Evolutionary conservation across 2,888 invertebrate species (phyloP).

Genomic region (Eupithecia dodoneata): DNA sequence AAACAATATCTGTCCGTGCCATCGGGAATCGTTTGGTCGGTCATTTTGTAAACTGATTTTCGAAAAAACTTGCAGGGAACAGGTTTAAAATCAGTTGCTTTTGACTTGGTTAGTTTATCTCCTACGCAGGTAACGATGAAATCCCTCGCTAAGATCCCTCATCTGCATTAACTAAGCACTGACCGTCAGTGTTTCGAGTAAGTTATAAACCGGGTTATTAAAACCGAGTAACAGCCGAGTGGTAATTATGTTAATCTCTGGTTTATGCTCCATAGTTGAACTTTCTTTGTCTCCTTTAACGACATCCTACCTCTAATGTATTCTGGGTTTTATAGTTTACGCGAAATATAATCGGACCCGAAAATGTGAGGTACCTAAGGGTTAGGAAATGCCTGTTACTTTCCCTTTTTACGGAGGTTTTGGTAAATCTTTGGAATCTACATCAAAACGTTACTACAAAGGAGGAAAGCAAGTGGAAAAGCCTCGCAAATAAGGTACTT

Average conservation of each 20-base stretch:
- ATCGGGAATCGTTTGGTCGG: neutral
- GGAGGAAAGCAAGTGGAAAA: slow-evolving; percentile 7
- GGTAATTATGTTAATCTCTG: slow-evolving; percentile 41
- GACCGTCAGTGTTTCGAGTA: slow-evolving; percentile 30
- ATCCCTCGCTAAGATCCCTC: slow-evolving; percentile 6
- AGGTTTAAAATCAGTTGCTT: neutral
- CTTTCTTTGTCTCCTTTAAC: slow-evolving; percentile 37
- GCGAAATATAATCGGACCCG: slow-evolving; percentile 21
- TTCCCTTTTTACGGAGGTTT: slow-evolving; percentile 4
- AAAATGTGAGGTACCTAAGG: neutral
- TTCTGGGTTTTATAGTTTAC: slow-evolving; percentile 33
- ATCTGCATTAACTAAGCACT: slow-evolving; percentile 30
- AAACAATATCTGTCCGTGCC: slow-evolving; percentile 8
- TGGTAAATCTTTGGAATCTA: slow-evolving; percentile 7
- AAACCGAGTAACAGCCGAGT: slow-evolving; percentile 35
- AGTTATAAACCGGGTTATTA: slow-evolving; percentile 41
- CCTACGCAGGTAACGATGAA: neutral
- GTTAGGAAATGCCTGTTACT: neutral
- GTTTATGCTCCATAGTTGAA: slow-evolving; percentile 39
- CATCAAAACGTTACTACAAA: slow-evolving; percentile 7
- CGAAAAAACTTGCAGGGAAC: neutral
- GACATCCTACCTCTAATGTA: slow-evolving; percentile 29
- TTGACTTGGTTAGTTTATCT: neutral
- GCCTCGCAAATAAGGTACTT: neutral
- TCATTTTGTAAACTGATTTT: neutral